A percentile compares a stretch with the other conserved stretches of the same genome.
Conservation (phyloP, 1,140 invertebrate genomes). For the Drosophila mayri region DNA sequence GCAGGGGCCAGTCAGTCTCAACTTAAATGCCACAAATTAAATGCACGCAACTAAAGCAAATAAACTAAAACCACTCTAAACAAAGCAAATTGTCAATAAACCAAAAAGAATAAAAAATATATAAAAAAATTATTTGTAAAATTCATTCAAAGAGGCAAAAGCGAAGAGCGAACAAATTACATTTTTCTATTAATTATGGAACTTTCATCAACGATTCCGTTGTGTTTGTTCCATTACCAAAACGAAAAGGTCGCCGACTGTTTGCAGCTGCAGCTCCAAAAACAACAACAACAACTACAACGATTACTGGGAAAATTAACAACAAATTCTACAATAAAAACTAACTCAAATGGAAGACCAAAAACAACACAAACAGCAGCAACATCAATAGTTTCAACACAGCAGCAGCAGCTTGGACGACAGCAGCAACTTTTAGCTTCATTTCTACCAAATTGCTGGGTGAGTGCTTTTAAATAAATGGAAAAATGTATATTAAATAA, state of each 20-base stretch:
- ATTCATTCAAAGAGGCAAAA: slow-evolving; percentile 17
- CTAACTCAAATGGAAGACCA: slow-evolving; percentile 27
- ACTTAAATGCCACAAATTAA: slow-evolving; percentile 47
- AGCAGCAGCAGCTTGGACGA: slow-evolving; percentile 35
- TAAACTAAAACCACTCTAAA: slow-evolving; percentile 47
- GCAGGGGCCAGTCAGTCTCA: slow-evolving; percentile 24
- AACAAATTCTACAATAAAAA: slow-evolving; percentile 28
- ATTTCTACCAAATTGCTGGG: slow-evolving; percentile 57
- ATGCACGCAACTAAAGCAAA: slow-evolving; percentile 60
- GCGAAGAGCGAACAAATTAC: slow-evolving; percentile 27
- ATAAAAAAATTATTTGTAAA: slow-evolving; percentile 15
- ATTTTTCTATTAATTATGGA: slow-evolving; percentile 78
- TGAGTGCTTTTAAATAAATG: slow-evolving; percentile 38
- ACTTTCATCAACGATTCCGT: slow-evolving; percentile 80
- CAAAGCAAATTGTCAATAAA: slow-evolving; percentile 32
- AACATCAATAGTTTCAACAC: slow-evolving; percentile 28
- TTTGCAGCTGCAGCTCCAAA: slow-evolving; percentile 61
- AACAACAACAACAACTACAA: slow-evolving; percentile 41
- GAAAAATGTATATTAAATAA: background rate
- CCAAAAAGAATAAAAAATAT: background rate
- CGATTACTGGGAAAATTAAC: slow-evolving; percentile 35
- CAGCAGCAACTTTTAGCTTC: slow-evolving; percentile 25
- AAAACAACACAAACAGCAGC: slow-evolving; percentile 19
- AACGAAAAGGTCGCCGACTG: slow-evolving; percentile 66
- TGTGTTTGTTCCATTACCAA: slow-evolving; percentile 76